Evolutionary conservation across 2,797 vertebrate species (phyloP), one percentile per base, ranked within the genome.

Genomic region (Crocidura indochinensis): DNA sequence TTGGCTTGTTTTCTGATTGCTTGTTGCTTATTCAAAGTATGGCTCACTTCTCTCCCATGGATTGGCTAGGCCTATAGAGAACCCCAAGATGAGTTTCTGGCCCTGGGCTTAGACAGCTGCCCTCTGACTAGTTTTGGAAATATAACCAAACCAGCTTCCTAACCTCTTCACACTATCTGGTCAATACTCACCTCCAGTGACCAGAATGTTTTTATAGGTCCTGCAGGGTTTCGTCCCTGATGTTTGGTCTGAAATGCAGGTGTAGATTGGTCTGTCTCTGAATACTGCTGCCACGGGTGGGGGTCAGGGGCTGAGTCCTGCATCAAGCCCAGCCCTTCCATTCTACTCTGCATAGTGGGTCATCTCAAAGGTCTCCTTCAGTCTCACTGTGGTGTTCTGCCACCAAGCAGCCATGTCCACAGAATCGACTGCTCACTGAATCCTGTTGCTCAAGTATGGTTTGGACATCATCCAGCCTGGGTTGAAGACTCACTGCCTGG

Each of bases 231-330:
- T 56, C 64, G 44, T 85, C 51, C 88, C 14, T 62, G 46, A 31
- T 65, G 22, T 29, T 56, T 6, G 24, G 26, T 56, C 65, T 31
- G 49, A 69, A n/a, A 20, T 78, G 88, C 69, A 49, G 29, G 1
- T 47, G 19, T 81, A 62, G 29, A 56, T 44, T 91, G 82, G 65
- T 77, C 91, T 47, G 26, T 65, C 84, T 89, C 84, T 89, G 67
- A 3, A 12, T 17, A n/a, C 71, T 62, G 72, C n/a, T 53, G 27
- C 38, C 38, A 38, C 38, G 5, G 38, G 38, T 38, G 38, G 38
- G 38, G 38, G 38, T 38, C 38, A 38, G 38, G 38, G 38, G 38
- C 72, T 12, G 24, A 69, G 62, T 27, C 71, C 26, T 22, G 22
- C 19, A 6, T 24, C 17, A 10, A 0, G 49, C 75, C 3, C 6